Conservation (phyloP, 1,140 invertebrate genomes). For the Drosophila mayri region DNA sequence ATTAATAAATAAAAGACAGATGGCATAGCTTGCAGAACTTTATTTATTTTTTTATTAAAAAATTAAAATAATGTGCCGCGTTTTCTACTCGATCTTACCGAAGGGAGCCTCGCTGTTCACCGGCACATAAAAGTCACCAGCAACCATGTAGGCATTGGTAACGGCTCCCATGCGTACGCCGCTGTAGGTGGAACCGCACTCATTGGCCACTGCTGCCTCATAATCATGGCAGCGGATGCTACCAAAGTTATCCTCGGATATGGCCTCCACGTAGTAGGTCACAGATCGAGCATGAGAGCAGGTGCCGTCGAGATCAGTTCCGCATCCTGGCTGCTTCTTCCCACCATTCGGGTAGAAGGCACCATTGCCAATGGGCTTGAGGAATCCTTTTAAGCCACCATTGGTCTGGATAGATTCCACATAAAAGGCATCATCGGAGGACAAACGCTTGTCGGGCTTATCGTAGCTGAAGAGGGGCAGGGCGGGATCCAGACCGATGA, state of each 20-base stretch:
- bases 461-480: conserved; percentile 78
- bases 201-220: conserved; percentile 55
- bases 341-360: conserved; percentile 87
- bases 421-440: conserved; percentile 79
- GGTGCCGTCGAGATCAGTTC: conserved; percentile 58
- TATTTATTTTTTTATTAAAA: neutral
- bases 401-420: conserved; percentile 87
- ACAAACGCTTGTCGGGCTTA: conserved; percentile 77
- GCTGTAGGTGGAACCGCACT: conserved; percentile 71
- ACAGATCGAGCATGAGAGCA: conserved; percentile 86
- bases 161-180: conserved; percentile 82
- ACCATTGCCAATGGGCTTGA: conserved; percentile 84
- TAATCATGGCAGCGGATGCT: conserved; percentile 63
- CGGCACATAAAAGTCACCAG: conserved; percentile 74
- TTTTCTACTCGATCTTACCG: conserved; percentile 80
- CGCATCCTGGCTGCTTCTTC: conserved; percentile 86
- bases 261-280: conserved; percentile 86
- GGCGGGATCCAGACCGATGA: conserved; percentile 86
- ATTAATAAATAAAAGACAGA: neutral
- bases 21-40: neutral
- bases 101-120: conserved; percentile 72
- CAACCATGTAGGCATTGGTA: conserved; percentile 69
- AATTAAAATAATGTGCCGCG: no score
- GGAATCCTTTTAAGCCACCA: conserved; percentile 85
- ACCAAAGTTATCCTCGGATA: conserved; percentile 59